phyloP scores from a whole-genome alignment of 2,113 vertebrate species.

The Baryphthengus martii region DNA sequence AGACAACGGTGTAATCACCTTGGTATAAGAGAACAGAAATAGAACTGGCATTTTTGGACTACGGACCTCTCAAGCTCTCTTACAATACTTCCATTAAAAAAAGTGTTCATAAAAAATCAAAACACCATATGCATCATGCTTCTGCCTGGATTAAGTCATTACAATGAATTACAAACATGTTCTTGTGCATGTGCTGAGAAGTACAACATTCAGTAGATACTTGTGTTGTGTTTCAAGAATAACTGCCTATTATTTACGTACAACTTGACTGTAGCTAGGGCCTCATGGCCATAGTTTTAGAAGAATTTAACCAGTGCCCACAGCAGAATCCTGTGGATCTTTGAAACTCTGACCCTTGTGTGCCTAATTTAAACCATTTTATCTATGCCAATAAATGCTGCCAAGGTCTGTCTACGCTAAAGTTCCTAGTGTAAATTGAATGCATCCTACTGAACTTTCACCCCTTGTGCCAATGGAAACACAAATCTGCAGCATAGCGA shows the following conservation, averaged over 20 bases:
- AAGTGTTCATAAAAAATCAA: not conserved
- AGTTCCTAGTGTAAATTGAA: not conserved
- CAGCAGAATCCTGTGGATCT: not conserved
- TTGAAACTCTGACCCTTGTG: not conserved
- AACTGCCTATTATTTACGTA: not conserved
- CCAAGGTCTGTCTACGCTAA: not conserved
- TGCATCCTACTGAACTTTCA: not conserved
- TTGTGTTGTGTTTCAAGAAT: not conserved
- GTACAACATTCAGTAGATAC: not conserved
- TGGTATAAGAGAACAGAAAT: not conserved
- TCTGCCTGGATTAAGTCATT: not conserved
- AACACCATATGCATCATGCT: not conserved
- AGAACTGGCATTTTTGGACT: not conserved
- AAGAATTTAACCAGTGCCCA: not conserved
- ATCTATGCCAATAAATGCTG: not conserved
- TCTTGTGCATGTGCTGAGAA: not conserved
- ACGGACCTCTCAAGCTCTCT: not conserved
- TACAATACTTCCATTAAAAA: not conserved
- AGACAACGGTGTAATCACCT: not conserved
- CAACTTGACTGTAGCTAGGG: not conserved
- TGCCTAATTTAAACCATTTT: not conserved
- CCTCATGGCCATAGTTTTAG: not conserved
- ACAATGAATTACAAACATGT: not conserved
- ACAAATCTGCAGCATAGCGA: not conserved
- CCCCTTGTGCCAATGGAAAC: not conserved